Percentiles rank a stretch among this genome's conserved stretches.
phyloP scores from a whole-genome alignment of 2,888 invertebrate genomes.

The Cybosia mesomella region DNA sequence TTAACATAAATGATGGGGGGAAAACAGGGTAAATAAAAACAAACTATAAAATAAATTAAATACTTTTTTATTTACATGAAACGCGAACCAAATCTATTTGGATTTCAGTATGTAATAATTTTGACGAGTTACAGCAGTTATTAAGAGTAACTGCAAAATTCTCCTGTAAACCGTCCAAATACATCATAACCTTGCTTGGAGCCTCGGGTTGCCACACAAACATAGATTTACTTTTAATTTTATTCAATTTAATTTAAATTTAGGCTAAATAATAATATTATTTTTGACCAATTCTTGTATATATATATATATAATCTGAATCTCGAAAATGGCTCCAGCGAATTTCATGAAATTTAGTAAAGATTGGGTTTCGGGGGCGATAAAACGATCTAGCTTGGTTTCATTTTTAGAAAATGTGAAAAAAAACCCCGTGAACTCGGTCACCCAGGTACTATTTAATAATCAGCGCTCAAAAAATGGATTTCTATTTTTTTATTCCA shows the following conservation, averaged over 20 bases:
- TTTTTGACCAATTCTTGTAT: no score
- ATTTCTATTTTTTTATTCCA: neutral
- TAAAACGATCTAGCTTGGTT: no score
- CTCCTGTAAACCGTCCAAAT: slow-evolving; percentile 48
- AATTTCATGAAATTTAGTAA: no score
- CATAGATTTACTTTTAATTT: neutral
- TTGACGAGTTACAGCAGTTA: slow-evolving; percentile 75
- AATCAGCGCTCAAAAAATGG: neutral
- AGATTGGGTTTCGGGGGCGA: no score
- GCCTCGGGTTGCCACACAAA: neutral
- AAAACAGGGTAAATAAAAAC: slow-evolving; percentile 51
- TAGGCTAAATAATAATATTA: neutral
- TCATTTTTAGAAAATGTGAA: no score
- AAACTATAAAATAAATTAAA: slow-evolving; percentile 75
- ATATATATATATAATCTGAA: no score
- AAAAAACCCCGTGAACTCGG: no score
- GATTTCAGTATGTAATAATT: slow-evolving; percentile 70
- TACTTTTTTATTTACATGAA: slow-evolving; percentile 87
- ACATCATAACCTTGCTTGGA: slow-evolving; percentile 8
- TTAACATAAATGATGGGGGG: neutral
- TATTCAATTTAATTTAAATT: neutral
- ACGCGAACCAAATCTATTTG: slow-evolving; percentile 82
- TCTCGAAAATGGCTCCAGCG: no score
- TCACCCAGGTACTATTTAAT: no score
- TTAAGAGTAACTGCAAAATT: slow-evolving; percentile 70